These are phyloP conservation scores for Globodera ellingtonae DNA, from an alignment of 1,140 invertebrate species.

Conservation along the genomic window DNA sequence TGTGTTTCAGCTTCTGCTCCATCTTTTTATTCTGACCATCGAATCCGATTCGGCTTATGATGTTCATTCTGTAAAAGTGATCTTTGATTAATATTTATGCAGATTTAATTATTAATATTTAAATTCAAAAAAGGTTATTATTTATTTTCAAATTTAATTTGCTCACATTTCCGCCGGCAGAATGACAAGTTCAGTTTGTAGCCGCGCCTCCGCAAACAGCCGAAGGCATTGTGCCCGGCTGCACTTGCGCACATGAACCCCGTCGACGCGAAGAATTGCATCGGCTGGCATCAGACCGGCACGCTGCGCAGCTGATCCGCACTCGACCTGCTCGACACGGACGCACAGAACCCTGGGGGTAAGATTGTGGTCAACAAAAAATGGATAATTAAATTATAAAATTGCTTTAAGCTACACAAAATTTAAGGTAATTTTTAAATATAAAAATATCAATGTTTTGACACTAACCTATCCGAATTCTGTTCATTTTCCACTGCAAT, in stretches of 20 bases:
- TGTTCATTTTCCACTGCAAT: constrained; percentile 44
- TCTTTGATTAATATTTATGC: not conserved
- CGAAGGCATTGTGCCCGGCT: constrained; percentile 36
- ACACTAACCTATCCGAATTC: constrained; percentile 17
- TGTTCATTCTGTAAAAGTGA: constrained; percentile 18
- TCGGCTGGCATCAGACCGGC: constrained; percentile 40
- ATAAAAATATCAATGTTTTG: not conserved
- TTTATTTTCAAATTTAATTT: not conserved
- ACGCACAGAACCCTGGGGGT: constrained; percentile 40
- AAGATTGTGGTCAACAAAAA: constrained; percentile 1
- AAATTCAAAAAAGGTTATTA: not conserved
- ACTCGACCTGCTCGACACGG: constrained; percentile 47
- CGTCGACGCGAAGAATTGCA: constrained; percentile 44
- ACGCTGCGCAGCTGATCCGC: constrained; percentile 33
- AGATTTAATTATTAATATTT: not conserved
- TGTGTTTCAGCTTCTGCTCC: not conserved
- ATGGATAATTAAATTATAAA: constrained; percentile 15
- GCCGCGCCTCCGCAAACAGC: constrained; percentile 41
- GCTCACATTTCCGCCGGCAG: constrained; percentile 39
- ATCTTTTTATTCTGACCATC: not conserved
- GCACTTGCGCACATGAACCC: constrained; percentile 33
- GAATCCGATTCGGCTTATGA: not conserved
- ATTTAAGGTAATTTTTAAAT: not conserved
- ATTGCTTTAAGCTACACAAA: not conserved
- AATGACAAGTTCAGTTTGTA: constrained; percentile 26